Base-by-base conservation (phyloP, 2,888 invertebrate species). In the Drosophila histrio region DNA sequence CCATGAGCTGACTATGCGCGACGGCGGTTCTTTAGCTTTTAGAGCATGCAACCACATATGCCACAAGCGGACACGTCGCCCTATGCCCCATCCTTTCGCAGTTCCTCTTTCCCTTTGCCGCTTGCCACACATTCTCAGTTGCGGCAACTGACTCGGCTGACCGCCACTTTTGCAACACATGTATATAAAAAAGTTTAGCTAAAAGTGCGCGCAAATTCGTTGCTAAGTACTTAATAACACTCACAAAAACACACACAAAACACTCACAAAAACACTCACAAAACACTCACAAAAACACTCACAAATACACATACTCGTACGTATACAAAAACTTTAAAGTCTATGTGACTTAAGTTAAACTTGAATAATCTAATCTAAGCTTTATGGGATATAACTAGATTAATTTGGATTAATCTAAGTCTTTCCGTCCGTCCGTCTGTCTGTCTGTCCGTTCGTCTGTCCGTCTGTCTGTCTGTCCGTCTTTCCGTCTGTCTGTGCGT, bases 1-100 rank as follows among this genome's bases (percentile, higher is more conserved):
- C 1, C 11, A 26, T 26, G 15, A 30, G 26, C 38, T 28, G 22
- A 39, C 22, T 30, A 2, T 21, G 13, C 13, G 50, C 43, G 36
- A 46, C 41, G 52, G 58, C 59, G 65, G 73, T 61, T 67, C 81
- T 76, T 78, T 67, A 78, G 84, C 81, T 81, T 81, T 81, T 81
- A 84, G 78, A 60, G 81, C 63, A 41, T 60, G 73, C 67, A 68
- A 78, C 84, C 81, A 52, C 83, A 76, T 19, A 24, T 59, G 64
- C 72, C 62, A 34, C 72, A 65, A 61, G 57, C 78, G 70, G 56
- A 38, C 54, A 7, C 34, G 15, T 8, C 15, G 2, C 15, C 15
- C 41, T 24, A 5, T 9, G 3, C 9, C 9, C 22, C 24, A 11
- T 50, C 58, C 17, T 11, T 0, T 4, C 13, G 36, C 60, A 38